These are phyloP conservation scores for Pseudorhombus dupliciocellatus DNA, from an alignment of 2,113 vertebrate genomes.

Conservation along the genomic window DNA sequence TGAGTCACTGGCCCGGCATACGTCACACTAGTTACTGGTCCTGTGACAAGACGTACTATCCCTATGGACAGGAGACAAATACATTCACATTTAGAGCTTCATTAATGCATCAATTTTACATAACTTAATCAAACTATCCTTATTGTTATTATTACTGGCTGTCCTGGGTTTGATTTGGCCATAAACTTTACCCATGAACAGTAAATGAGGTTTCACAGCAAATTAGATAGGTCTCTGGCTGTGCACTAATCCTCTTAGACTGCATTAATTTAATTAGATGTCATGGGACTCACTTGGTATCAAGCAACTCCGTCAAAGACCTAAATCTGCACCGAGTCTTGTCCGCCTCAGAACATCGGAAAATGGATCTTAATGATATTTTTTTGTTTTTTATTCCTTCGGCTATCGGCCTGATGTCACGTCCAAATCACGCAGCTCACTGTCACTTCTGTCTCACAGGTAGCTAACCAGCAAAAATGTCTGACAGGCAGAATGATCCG, in stretches of 20 bases:
- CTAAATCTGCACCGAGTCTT: not conserved
- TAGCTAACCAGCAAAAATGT: constrained; percentile 60
- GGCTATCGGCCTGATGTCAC: not conserved
- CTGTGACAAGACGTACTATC: not conserved
- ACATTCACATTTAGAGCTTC: not conserved
- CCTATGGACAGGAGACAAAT: not conserved
- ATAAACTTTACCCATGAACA: not conserved
- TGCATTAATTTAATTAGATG: constrained; percentile 72
- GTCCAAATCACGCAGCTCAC: not conserved
- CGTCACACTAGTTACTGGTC: constrained; percentile 16
- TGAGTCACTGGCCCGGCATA: constrained; percentile 21
- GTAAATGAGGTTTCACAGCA: constrained; percentile 1
- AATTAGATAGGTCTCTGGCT: constrained; percentile 72
- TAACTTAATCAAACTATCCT: not conserved
- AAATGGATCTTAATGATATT: not conserved
- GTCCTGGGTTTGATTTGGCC: not conserved
- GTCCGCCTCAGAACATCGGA: not conserved
- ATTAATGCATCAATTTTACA: too few relatives aligned
- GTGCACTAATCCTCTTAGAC: constrained; percentile 81
- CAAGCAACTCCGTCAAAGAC: constrained; percentile 11
- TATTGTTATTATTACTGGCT: not conserved
- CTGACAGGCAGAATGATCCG: constrained; percentile 80
- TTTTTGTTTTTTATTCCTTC: not conserved
- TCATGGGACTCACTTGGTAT: constrained; percentile 8
- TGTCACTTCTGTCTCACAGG: constrained; percentile 30